Evolutionary conservation across 2,888 invertebrate genomes (phyloP).

Genomic region (Agonopterix alstromeriana): DNA sequence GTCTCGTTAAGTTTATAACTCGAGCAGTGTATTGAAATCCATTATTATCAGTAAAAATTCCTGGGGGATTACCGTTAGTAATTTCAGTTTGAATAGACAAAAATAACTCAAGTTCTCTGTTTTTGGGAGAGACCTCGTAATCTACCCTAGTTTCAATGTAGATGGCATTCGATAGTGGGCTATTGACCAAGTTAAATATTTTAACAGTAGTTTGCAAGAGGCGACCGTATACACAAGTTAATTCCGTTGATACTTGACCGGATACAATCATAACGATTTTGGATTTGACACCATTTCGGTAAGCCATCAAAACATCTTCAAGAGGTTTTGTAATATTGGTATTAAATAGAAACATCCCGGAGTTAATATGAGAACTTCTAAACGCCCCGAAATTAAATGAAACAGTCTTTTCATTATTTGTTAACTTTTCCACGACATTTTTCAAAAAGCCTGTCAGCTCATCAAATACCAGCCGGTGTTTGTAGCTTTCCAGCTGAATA

Average conservation of each 20-base stretch:
- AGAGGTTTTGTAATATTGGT: constrained; percentile 88
- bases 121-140: constrained; percentile 88
- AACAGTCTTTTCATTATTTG: constrained; percentile 39
- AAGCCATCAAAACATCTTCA: constrained; percentile 84
- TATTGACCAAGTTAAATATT: constrained; percentile 83
- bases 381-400: constrained; percentile 89
- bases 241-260: constrained; percentile 88
- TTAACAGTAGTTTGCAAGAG: constrained; percentile 86
- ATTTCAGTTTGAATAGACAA: constrained; percentile 92
- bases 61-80: constrained; percentile 85
- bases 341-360: constrained; percentile 97
- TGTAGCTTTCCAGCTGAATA: constrained; percentile 88
- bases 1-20: constrained; percentile 84
- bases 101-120: constrained; percentile 92
- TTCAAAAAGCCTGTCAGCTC: constrained; percentile 88
- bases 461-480: constrained; percentile 87
- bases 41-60: constrained; percentile 91
- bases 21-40: constrained; percentile 92
- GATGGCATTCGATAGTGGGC: constrained; percentile 82
- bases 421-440: constrained; percentile 80
- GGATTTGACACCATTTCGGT: constrained; percentile 72
- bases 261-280: constrained; percentile 85
- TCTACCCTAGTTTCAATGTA: constrained; percentile 88
- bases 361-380: constrained; percentile 89
- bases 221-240: constrained; percentile 87